Conservation (phyloP, 2,888 invertebrate genomes). For the Eilema griseolum region DNA sequence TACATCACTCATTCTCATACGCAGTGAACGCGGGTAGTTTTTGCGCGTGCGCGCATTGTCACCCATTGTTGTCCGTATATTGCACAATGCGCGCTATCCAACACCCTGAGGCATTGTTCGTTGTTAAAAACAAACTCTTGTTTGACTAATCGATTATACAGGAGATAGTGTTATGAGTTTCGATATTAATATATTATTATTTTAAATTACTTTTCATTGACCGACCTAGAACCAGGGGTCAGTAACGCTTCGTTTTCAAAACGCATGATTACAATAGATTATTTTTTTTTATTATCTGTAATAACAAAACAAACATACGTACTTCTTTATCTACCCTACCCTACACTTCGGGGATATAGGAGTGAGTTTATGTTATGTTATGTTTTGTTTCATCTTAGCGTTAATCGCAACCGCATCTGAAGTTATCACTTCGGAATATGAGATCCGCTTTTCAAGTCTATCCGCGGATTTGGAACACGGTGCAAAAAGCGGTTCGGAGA, state of each 20-base stretch:
- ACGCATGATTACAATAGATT: too few relatives aligned
- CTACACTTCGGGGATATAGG: too few relatives aligned
- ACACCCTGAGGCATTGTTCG: conserved; percentile 52
- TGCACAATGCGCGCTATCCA: conserved; percentile 56
- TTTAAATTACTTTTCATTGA: not conserved
- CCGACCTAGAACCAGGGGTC: not conserved
- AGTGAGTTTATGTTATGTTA: too few relatives aligned
- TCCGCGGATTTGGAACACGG: too few relatives aligned
- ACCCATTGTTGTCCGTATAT: conserved; percentile 62
- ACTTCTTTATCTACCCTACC: too few relatives aligned
- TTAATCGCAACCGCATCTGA: too few relatives aligned
- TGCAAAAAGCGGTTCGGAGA: too few relatives aligned
- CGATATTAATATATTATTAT: not conserved
- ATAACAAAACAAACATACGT: too few relatives aligned
- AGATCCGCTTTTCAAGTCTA: too few relatives aligned
- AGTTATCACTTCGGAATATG: too few relatives aligned
- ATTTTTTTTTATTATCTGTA: too few relatives aligned
- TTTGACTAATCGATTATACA: conserved; percentile 25
- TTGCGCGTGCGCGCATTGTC: conserved; percentile 45
- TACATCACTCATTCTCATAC: conserved; percentile 36
- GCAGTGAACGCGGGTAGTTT: conserved; percentile 26
- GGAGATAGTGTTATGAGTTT: conserved; percentile 14
- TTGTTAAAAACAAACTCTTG: conserved; percentile 41
- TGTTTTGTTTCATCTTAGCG: too few relatives aligned
- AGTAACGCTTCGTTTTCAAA: not conserved